These are phyloP conservation scores for Nudaria mundana DNA, from an alignment of 2,888 invertebrate species.

Conservation along the genomic window DNA sequence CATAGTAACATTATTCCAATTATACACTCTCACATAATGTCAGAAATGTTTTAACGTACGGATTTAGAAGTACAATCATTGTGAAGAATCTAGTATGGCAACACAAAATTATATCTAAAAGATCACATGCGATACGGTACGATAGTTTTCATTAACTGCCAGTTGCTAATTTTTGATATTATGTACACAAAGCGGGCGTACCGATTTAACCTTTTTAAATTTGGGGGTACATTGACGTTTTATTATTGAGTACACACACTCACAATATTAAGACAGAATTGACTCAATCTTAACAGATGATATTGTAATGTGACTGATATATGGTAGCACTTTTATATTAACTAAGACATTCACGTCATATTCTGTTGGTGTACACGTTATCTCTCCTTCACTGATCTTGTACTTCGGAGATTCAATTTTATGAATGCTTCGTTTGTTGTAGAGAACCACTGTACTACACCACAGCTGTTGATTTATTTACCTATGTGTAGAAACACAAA, in stretches of 20 bases:
- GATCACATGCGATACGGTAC: slow-evolving; percentile 25
- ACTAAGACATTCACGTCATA: too few relatives aligned
- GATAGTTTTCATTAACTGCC: slow-evolving; percentile 31
- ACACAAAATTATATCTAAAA: slow-evolving; percentile 24
- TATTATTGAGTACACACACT: background rate
- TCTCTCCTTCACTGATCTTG: slow-evolving; percentile 30
- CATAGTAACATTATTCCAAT: too few relatives aligned
- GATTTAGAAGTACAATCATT: too few relatives aligned
- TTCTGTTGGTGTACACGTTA: slow-evolving; percentile 31
- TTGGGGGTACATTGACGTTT: slow-evolving; percentile 2
- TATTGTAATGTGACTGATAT: too few relatives aligned
- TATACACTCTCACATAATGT: too few relatives aligned
- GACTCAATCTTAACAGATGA: slow-evolving; percentile 8
- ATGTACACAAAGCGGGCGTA: slow-evolving; percentile 30
- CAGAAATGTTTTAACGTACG: too few relatives aligned
- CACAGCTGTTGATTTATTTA: slow-evolving; percentile 21
- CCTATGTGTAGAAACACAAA: slow-evolving; percentile 22
- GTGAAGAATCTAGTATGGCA: too few relatives aligned
- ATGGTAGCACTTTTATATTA: too few relatives aligned
- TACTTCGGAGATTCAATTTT: slow-evolving; percentile 25
- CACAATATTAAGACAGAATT: background rate
- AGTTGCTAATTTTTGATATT: slow-evolving; percentile 36
- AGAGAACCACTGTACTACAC: slow-evolving; percentile 16
- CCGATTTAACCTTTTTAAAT: slow-evolving; percentile 27
- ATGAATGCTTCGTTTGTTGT: slow-evolving; percentile 20